A percentile compares a stretch with the other conserved stretches of the same genome.
Conservation (phyloP, 2,888 invertebrate species). For the Cremastinae sp. region DNA sequence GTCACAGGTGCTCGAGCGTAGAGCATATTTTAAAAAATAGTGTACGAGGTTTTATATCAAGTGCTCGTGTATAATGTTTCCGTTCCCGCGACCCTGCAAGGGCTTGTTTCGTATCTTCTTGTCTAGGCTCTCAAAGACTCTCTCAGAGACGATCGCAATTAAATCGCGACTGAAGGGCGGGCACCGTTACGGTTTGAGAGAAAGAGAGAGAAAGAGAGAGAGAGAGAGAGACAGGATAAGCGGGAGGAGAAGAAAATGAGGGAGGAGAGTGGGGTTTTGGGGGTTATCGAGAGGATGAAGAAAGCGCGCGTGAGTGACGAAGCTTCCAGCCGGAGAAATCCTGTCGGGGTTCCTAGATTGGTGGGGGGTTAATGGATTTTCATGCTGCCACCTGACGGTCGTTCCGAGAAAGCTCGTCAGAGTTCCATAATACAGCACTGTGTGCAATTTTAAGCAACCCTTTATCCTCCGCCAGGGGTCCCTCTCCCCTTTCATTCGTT, state of each 20-base stretch:
- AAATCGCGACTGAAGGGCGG: conserved; percentile 75
- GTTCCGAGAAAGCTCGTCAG: conserved; percentile 75
- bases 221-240: no score
- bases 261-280: no score
- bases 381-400: conserved; percentile 75
- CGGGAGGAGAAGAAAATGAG: conserved; percentile 49
- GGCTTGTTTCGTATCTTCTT: conserved; percentile 49
- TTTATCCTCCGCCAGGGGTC: conserved; percentile 73
- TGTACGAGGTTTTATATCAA: no score
- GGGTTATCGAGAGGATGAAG: conserved; percentile 37
- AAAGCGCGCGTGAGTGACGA: conserved; percentile 48
- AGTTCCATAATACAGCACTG: conserved; percentile 78
- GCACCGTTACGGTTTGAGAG: conserved; percentile 22
- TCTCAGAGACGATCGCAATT: conserved; percentile 77
- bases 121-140: conserved; percentile 69
- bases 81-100: background rate
- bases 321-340: conserved; percentile 39
- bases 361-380: conserved; percentile 76
- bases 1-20: no score
- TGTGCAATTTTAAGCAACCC: conserved; percentile 79
- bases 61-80: conserved; percentile 5
- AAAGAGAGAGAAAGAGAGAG: background rate
- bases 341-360: conserved; percentile 36
- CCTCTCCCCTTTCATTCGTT: conserved; percentile 62
- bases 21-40: no score